Base-by-base conservation (phyloP, 2,888 invertebrate genomes). In the Branchipolynoe longqiensis region DNA sequence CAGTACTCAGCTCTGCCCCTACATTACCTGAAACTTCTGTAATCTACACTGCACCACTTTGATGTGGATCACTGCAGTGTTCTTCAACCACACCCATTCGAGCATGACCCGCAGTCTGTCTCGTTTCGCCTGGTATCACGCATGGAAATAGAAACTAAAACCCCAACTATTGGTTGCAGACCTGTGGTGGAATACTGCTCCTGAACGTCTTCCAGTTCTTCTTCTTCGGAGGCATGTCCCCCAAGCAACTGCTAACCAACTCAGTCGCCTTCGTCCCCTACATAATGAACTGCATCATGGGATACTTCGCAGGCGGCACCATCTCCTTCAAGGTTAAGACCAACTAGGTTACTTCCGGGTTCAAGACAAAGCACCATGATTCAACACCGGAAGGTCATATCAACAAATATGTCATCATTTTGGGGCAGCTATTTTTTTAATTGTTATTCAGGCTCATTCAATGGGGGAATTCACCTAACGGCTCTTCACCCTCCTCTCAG, bases 291-390 rank as follows among this genome's bases (percentile, higher is more conserved):
- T 85, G 86, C n/a, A 25, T 86, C 25, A 33, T 88, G 25, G 87
- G 87, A 22, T 84, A 84, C 62, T 85, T 87, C 59, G 62, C 86
- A 4, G 87, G 82, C 3, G 83, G 83, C 31, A 88, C 86, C 14
- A 78, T 56, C 25, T 85, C 64, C 81, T 88, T 86, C 69, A 81
- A 41, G 38, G 83, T 85, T 33, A 78, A 78, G 48, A 48, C 28
- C 48, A 54, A 78, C 78, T 78, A 78, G 28, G 33, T n/a, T 31
- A 69, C 25, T 1, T 2, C 1, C 25, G 31, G n/a, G 56, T 56
- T 25, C 56, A 56, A 48, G 25, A 25, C 25, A 22, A 48, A 56
- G 56, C 25, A 22, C 22, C 62, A 62, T 14, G 62, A 31, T 62
- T 1, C n/a, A 25, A 31, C 25, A 56, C 56, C 48, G 2, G 12